These are phyloP conservation scores for Drosophila buzzatii DNA, from an alignment of 2,888 invertebrate species.

Conservation along the genomic window DNA sequence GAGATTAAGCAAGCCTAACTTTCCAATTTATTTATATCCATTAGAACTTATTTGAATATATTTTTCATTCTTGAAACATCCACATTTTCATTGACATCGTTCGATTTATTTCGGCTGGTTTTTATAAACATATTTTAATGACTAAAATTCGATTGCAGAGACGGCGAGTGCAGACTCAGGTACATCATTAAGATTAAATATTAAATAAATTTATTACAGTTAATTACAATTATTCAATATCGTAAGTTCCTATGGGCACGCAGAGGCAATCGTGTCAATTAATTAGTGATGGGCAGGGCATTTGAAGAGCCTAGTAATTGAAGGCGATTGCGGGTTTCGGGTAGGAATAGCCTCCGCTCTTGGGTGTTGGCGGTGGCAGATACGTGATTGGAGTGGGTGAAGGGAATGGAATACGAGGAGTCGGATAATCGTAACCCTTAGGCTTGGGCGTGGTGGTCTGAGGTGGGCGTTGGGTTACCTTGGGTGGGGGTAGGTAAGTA, in stretches of 20 bases:
- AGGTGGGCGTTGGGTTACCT: constrained; percentile 34
- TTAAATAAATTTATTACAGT: constrained; percentile 79
- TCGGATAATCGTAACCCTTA: constrained; percentile 60
- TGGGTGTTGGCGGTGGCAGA: constrained; percentile 57
- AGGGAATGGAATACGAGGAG: constrained; percentile 55
- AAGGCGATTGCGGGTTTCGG: constrained; percentile 76
- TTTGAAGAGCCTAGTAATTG: constrained; percentile 57
- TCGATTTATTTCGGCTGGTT: constrained; percentile 69
- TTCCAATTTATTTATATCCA: too few species aligned
- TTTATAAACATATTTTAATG: constrained; percentile 79
- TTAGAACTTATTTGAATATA: too few species aligned
- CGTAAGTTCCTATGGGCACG: constrained; percentile 77
- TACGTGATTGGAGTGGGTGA: constrained; percentile 38
- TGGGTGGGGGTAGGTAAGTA: too few species aligned
- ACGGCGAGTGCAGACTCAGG: constrained; percentile 50
- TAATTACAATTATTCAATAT: constrained; percentile 79
- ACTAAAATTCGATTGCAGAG: constrained; percentile 78
- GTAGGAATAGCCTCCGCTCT: constrained; percentile 69
- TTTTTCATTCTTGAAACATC: too few species aligned
- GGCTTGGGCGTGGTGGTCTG: constrained; percentile 33
- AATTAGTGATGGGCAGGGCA: constrained; percentile 48
- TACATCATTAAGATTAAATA: constrained; percentile 71
- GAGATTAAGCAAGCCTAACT: too few species aligned
- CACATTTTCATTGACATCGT: constrained; percentile 36
- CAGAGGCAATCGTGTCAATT: constrained; percentile 76